Evolutionary conservation across 92 coral and sea anemone species (phyloP).

Genomic region (Umimayanthus kanabou): DNA sequence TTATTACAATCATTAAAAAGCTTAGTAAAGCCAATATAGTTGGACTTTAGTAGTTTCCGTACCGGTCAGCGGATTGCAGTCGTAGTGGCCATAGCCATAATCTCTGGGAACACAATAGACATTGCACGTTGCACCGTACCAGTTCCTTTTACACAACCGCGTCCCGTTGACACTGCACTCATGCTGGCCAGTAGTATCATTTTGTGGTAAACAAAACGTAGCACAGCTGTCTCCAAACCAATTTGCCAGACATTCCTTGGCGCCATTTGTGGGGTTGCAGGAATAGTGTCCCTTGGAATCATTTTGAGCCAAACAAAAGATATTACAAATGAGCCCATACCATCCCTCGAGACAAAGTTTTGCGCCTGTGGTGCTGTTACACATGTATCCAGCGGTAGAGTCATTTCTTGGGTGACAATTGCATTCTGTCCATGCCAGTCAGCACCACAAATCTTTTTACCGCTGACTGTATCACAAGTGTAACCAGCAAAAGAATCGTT

Average conservation of each 20-base stretch:
- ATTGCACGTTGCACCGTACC: conserved; percentile 52
- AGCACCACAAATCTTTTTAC: conserved; percentile 54
- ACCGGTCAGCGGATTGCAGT: conserved; percentile 34
- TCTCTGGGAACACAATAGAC: conserved; percentile 38
- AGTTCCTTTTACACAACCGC: conserved; percentile 41
- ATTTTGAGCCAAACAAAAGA: conserved; percentile 51
- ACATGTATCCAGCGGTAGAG: conserved; percentile 57
- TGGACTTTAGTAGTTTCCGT: not conserved
- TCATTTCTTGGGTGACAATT: conserved; percentile 75
- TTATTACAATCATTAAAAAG: not conserved
- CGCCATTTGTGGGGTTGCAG: conserved; percentile 60
- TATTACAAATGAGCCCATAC: conserved; percentile 51
- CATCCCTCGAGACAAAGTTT: conserved; percentile 67
- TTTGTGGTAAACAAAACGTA: conserved; percentile 51
- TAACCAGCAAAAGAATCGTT: conserved; percentile 62
- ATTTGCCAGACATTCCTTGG: conserved; percentile 64
- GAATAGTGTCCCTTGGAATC: conserved; percentile 57
- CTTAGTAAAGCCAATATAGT: not conserved
- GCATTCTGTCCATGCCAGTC: conserved; percentile 86
- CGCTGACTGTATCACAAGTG: conserved; percentile 45
- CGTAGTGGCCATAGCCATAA: conserved; percentile 43
- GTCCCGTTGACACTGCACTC: conserved; percentile 48
- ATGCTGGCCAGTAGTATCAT: conserved; percentile 64
- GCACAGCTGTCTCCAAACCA: conserved; percentile 86
- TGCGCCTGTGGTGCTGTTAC: conserved; percentile 72